Conservation (phyloP, 2,888 invertebrate genomes). For the Caenorhabditis sulstoni region DNA sequence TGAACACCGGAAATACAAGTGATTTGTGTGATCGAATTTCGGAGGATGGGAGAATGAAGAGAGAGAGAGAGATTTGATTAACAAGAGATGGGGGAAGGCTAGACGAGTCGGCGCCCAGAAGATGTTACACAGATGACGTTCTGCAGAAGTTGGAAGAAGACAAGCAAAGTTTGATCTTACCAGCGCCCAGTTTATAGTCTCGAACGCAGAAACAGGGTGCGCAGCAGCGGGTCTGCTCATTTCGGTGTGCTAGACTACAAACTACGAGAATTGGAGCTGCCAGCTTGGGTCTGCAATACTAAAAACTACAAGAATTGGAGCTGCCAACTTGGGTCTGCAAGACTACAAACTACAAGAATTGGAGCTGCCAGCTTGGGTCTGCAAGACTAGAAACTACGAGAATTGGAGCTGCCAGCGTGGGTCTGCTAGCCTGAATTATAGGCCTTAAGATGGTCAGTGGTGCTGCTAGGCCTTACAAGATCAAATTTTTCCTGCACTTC, state of each 20-base stretch:
- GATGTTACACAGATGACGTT: background rate
- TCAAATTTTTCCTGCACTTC: background rate
- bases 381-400: background rate
- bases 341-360: no score
- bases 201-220: no score
- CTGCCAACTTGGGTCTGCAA: no score
- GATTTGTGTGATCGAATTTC: conserved; percentile 3
- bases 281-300: no score
- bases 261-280: no score
- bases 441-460: background rate
- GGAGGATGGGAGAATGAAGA: background rate
- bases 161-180: no score
- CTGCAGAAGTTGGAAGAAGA: conserved; percentile 1
- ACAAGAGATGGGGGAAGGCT: background rate
- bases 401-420: no score
- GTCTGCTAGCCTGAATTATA: background rate
- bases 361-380: conserved; percentile 4
- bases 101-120: conserved; percentile 16
- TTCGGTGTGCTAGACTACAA: no score
- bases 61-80: conserved; percentile 24
- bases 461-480: conserved; percentile 5
- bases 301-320: no score
- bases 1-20: conserved; percentile 41
- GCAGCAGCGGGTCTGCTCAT: no score
- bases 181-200: no score